Conservation (phyloP, 2,797 vertebrate genomes). For the Pelodytes ibericus region DNA sequence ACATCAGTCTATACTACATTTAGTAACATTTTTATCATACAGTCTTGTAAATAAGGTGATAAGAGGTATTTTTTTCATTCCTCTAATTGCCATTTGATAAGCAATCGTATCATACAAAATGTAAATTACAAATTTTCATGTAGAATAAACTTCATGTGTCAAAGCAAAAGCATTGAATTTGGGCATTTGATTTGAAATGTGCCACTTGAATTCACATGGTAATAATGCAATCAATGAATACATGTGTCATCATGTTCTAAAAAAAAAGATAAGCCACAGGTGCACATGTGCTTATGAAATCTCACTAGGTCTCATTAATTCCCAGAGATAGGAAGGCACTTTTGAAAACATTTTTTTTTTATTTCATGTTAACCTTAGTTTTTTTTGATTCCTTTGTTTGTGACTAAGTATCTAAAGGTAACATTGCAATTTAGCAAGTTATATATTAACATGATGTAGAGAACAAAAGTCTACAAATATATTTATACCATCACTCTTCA, state of each 20-base stretch:
- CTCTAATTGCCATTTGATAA: too few species aligned
- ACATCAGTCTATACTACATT: too few species aligned
- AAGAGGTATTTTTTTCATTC: too few species aligned
- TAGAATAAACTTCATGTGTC: too few species aligned
- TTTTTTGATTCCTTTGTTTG: background rate
- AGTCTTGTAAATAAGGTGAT: too few species aligned
- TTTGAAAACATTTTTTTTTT: constrained; percentile 13
- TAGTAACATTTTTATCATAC: too few species aligned
- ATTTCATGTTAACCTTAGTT: background rate
- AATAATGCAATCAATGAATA: constrained; percentile 46
- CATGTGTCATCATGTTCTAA: constrained; percentile 47
- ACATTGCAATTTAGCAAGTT: too few species aligned
- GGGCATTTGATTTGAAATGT: constrained; percentile 18
- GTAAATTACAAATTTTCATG: too few species aligned
- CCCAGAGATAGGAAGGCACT: constrained; percentile 21
- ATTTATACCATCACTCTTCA: too few species aligned
- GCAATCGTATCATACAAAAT: too few species aligned
- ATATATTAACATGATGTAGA: too few species aligned
- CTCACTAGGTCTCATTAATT: constrained; percentile 22
- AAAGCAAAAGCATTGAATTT: constrained; percentile 13
- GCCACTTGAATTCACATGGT: constrained; percentile 12
- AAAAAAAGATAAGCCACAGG: constrained; percentile 37
- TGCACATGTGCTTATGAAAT: constrained; percentile 42
- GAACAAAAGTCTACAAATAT: too few species aligned
- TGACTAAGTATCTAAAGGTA: background rate